Evolutionary conservation across 1,140 invertebrate genomes (phyloP), one percentile per base, ranked within the genome.

Genomic region (Cherax destructor): DNA sequence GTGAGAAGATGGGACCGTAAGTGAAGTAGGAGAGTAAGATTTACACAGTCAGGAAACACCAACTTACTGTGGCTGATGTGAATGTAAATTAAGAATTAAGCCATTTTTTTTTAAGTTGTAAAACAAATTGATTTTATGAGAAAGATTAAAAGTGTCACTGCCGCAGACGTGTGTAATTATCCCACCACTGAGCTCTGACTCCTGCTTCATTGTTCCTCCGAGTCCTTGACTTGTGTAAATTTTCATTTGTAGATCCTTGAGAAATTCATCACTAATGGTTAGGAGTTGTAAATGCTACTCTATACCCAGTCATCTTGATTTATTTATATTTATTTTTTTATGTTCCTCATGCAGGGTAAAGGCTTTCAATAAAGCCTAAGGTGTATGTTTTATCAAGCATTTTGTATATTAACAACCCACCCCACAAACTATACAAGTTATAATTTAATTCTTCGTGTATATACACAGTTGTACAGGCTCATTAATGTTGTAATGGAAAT

Each of bases 391-490:
- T 81, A 81, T 81, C 50, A 9, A 81, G 50, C 79, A 81, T 21
- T 81, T 81, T 81, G 79, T 81, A 81, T 59, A 81, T 81, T 81
- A 81, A 81, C 79, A 56, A 4, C 21, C n/a, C 56, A 56, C 49
- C 83, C 69, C n/a, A 50, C 61, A 30, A 49, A 56, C 24, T 69
- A 69, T 41, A 69, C 18, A 74, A 85, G 74, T 85, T 69, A n/a
- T 50, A 65, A 84, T 72, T 49, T 69, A 74, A 85, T 74, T 74
- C 83, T 61, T 85, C 83, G 59, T 85, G 83, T 85, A 85, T 69
- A 85, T 85, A 85, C 16, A 61, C 83, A n/a, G 65, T 74, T 85
- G 83, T 85, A 85, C 83, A 85, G 83, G 83, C 69, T 85, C 69
- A 72, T 72, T 85, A 69, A 85, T 81, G 56, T 81, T 24, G 47